Evolutionary conservation across 2,797 vertebrate species (phyloP), one percentile per base, ranked within the genome.

Genomic region (Apogon talboti): DNA sequence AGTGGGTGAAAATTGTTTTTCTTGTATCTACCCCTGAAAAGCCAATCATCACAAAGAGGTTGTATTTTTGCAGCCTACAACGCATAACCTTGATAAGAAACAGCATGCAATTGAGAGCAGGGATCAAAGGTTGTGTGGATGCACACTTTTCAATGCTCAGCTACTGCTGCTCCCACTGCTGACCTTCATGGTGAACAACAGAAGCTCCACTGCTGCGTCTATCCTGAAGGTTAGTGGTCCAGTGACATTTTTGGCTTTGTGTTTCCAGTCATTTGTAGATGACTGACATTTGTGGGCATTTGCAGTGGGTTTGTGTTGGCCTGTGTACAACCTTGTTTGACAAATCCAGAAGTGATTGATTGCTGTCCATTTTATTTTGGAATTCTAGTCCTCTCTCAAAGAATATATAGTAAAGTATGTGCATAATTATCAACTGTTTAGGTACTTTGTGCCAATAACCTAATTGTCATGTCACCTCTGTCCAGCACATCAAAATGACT

Each of bases 41-140:
- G 19, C 57, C 35, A 37, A 38, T 62, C 48, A 24, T 59, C 42
- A 66, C 44, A 71, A 52, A 62, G 33, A 45, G 14, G 38, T 14
- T 9, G 8, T 6, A 6, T 7, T 7, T 11, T 28, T 28, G 56
- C 43, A 51, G 5, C 11, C 41, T 45, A 62, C 35, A 51, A 43
- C 52, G 19, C 12, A 24, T 41, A 40, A 54, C 76, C 78, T 82
- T 60, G 51, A 55, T 50, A 8, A 45, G 33, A 52, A 62, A 13
- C 55, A 60, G 69, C 40, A 6, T 42, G 70, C 21, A 9, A 13
- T 40, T 11, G 11, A 30, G 55, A 70, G 30, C 9, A 16, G 9
- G 51, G 66, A 68, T 81, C 69, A 83, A 56, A 77, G 64, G 66
- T 78, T 64, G 74, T 10, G 49, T 74, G 53, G 58, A 59, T 53